These are phyloP conservation scores for Cinclus cinclus DNA, from an alignment of 2,113 vertebrate species.

Conservation along the genomic window DNA sequence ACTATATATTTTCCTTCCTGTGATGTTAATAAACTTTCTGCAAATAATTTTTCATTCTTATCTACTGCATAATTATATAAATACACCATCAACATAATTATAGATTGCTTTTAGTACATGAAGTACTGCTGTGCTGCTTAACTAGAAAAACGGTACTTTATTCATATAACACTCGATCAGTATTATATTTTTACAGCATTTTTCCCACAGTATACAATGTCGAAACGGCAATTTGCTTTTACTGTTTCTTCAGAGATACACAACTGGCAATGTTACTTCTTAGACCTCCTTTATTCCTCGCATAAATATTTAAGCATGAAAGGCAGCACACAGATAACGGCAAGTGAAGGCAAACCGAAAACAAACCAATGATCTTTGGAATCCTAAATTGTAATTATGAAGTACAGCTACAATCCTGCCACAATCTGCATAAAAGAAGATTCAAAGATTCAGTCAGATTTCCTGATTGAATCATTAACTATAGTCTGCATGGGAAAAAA, in stretches of 20 bases:
- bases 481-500: not conserved
- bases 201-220: not conserved
- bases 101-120: not conserved
- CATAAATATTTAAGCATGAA: not conserved
- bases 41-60: not conserved
- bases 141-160: not conserved
- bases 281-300: not conserved
- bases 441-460: not conserved
- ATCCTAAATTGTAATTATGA: not conserved
- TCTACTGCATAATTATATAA: not conserved
- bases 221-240: not conserved
- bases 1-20: not conserved
- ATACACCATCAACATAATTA: not conserved
- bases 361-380: not conserved
- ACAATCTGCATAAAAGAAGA: not conserved
- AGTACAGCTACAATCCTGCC: not conserved
- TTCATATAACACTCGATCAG: not conserved
- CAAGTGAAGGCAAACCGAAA: not conserved
- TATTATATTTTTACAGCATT: not conserved
- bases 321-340: not conserved
- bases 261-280: not conserved
- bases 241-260: not conserved
- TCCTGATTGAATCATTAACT: not conserved
- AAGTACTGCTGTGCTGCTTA: not conserved
- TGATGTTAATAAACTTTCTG: not conserved